Evolutionary conservation across 2,888 invertebrate species (phyloP).

Genomic region (Trichopoda pennipes): DNA sequence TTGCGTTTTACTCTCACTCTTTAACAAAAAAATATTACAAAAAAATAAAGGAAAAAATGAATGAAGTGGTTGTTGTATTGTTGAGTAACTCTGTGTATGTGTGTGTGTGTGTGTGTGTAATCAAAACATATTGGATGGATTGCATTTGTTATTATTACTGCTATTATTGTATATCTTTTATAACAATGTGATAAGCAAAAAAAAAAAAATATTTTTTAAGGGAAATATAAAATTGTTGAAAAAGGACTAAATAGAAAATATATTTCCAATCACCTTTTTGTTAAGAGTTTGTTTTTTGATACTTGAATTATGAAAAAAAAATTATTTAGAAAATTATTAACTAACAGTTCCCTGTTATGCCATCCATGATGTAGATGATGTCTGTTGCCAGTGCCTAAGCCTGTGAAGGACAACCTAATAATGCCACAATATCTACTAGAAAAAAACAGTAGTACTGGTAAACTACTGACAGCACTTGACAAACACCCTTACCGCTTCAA

Average conservation of each 20-base stretch:
- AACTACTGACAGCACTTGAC: constrained; percentile 58
- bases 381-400: constrained; percentile 50
- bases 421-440: constrained; percentile 26
- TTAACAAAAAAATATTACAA: constrained; percentile 26
- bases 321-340: constrained; percentile 41
- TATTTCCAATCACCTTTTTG: constrained; percentile 68
- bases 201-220: constrained; percentile 27
- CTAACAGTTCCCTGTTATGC: constrained; percentile 41
- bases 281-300: constrained; percentile 39
- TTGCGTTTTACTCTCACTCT: constrained; percentile 37
- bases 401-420: constrained; percentile 65
- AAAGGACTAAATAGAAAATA: constrained; percentile 40
- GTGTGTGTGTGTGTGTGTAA: constrained; percentile 54
- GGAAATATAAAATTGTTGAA: constrained; percentile 31
- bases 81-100: too few relatives aligned
- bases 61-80: constrained; percentile 26
- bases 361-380: constrained; percentile 19
- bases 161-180: constrained; percentile 44
- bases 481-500: constrained; percentile 61
- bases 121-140: constrained; percentile 51
- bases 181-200: constrained; percentile 28
- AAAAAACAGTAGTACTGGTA: constrained; percentile 6
- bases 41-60: neutral
- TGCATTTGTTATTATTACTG: constrained; percentile 39
- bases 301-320: constrained; percentile 51